These are phyloP conservation scores for Mandrillus leucophaeus DNA, from an alignment of 2,113 vertebrate genomes.

Conservation along the genomic window DNA sequence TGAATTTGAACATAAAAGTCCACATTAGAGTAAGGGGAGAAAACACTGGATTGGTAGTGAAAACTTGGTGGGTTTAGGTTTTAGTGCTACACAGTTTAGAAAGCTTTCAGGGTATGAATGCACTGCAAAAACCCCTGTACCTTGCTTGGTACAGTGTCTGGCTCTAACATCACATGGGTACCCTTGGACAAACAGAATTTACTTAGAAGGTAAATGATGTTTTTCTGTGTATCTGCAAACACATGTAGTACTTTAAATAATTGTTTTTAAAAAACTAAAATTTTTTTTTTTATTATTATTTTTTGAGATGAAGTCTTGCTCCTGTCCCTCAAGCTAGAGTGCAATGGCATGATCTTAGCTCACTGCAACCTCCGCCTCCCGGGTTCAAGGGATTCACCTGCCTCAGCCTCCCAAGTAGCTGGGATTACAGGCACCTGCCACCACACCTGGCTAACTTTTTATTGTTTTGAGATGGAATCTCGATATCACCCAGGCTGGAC, in stretches of 20 bases:
- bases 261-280: accelerated
- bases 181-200: not conserved
- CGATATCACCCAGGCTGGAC: no score
- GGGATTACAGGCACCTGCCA: no score
- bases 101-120: not conserved
- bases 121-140: not conserved
- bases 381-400: no score
- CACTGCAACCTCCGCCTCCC: no score
- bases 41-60: not conserved
- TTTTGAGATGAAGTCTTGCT: no score
- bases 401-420: no score
- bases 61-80: not conserved
- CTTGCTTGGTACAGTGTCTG: not conserved
- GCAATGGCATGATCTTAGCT: no score
- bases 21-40: not conserved
- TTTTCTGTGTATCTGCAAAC: not conserved
- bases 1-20: not conserved
- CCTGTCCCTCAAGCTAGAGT: no score
- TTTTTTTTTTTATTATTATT: no score
- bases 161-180: not conserved
- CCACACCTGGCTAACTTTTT: no score
- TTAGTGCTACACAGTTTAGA: not conserved
- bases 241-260: no score
- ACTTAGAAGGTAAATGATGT: not conserved
- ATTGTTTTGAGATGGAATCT: no score